Base-by-base conservation (phyloP, 2,797 vertebrate species). In the Crenichthys baileyi region DNA sequence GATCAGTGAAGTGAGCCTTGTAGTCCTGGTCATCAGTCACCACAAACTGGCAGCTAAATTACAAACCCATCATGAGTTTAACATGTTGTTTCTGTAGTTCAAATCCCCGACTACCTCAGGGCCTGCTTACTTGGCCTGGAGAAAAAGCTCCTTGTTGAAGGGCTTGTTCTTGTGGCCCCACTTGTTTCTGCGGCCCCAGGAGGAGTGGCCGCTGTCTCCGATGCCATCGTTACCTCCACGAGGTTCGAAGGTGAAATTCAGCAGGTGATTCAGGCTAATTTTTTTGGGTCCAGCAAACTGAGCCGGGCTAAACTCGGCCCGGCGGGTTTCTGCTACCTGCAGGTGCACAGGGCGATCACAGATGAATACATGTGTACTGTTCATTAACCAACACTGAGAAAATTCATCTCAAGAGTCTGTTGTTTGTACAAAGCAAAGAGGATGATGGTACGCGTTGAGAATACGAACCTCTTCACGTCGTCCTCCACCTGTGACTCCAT, bases 291-390 rank as follows among this genome's bases (percentile, higher is more conserved):
- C 98, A 95, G 98, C 96, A 93, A 97, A 97, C 0, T 99, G 97
- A 96, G 98, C 98, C 97, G 98, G 97, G 96, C 98, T 98, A 93
- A 98, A 99, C 95, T 99, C 98, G 83, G 98, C 98, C 97, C 97
- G 96, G 90, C 95, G 97, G 84, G 96, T 96, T 95, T 99, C 98
- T 96, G 96, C 97, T 99, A 99, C 97, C 98, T 99, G 92, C 76
- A 85, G 78, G 61, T 18, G 39, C 5, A 79, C 29, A 84, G 41
- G 39, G 55, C 58, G 7, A 81, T 8, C 50, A 26, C 0, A 72
- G 24, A 39, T 16, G 4, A 46, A 46, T 46, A 11, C 44, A 7
- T 46, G 7, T 11, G 44, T 11, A 11, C 8, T 46, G 44, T 11
- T 46, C 44, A 46, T 7, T 7, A 46, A 46, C 11, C 44, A 46